Evolutionary conservation across 2,888 invertebrate species (phyloP), one percentile per base, ranked within the genome.

Genomic region (Oeneis ivallda): DNA sequence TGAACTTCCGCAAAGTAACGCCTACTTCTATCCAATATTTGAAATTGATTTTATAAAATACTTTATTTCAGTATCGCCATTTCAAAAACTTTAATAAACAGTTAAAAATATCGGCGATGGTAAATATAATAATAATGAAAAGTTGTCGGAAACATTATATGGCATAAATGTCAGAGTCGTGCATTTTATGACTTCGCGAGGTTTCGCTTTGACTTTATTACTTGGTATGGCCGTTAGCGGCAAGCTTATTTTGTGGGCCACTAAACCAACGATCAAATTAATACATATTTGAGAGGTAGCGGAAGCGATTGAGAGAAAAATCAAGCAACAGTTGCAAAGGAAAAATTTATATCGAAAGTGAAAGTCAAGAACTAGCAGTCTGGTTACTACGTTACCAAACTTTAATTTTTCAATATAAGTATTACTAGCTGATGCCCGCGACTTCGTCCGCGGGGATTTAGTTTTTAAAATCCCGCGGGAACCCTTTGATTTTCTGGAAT

Each of bases 131-230:
- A 26, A 26, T 59, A 69, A 62, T 57, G 62, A 69, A 69, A 65
- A 63, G 56, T 63, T 63, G 37, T 49, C 65, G 62, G 56, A 53
- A 66, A 65, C 66, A 43, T 61, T 63, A 45, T 17, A 19, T 60
- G 53, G 62, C 60, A 67, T 63, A 37, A 62, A 53, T 66, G 66
- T 66, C 68, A 64, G 61, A 61, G 58, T 26, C 58, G 63, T 66
- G 54, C 58, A 63, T 66, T 69, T 69, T 64, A 69, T 62, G 62
- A 57, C 52, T 67, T 69, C 69, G 61, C 59, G 64, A 64, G 58
- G 58, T 67, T 64, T 61, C 63, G 57, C 63, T 63, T 60, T 60
- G 65, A 63, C 62, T 69, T 69, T 69, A 69, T 69, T 64, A 65
- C 69, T 62, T 56, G 62, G 62, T 67, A 64, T 65, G 61, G 45